Base-by-base conservation (phyloP, 2,888 invertebrate species). In the Abscondita cerata region DNA sequence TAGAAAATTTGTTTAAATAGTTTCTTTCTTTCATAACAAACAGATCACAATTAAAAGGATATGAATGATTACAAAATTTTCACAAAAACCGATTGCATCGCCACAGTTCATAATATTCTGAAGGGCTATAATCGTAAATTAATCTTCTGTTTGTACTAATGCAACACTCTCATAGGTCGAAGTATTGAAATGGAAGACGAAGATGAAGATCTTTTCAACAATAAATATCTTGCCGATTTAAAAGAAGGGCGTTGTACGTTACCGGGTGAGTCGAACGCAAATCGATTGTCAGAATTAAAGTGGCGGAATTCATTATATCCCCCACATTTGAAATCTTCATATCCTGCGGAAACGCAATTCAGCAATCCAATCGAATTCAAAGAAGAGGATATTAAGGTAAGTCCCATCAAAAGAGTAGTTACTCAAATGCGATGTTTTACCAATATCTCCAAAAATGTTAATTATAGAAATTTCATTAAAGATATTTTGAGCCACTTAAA, bases 281-380 rank as follows among this genome's bases (percentile, higher is more conserved):
- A 70, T 54, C 79, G 86, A 47, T 78, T 91, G 33, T 89, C 90
- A 0, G 91, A 92, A 77, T 81, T 95, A 40, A 88, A 89, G 69
- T 87, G 88, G 79, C 83, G 95, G 38, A 95, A 95, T 80, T 92
- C 94, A 0, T 81, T 93, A 66, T 88, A 90, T 64, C 91, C 89
- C n/a, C 92, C 93, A 1, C 95, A 95, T 75, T 81, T 95, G 61
- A 91, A 91, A 81, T 92, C 92, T 67, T 89, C 91, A 0, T 95
- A 95, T 80, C 91, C 93, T 0, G 91, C 89, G 0, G 94, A 94
- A 79, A 89, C 88, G 20, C 90, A 91, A 78, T 88, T 88, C 74
- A 81, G 87, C 63, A 81, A 81, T 64, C 81, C 83, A 0, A 65
- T 74, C 1, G 77, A 80, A 1, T 77, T 88, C 31, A 86, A 82